Percentiles rank a stretch among this genome's conserved stretches.
phyloP scores from a whole-genome alignment of 2,113 vertebrate genomes.

The Erpornis zantholeuca region DNA sequence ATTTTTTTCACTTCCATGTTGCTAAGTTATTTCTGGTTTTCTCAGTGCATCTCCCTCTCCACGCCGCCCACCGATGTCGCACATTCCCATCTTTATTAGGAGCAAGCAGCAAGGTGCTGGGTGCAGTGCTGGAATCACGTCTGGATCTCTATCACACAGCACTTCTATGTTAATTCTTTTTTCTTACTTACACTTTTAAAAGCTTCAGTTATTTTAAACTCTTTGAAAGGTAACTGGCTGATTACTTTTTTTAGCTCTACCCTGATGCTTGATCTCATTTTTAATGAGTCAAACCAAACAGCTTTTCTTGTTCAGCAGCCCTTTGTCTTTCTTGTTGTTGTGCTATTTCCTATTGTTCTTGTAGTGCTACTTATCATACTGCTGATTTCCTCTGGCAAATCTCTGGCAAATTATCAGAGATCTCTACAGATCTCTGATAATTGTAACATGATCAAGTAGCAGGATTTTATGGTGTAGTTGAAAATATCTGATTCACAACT shows the following conservation, averaged over 20 bases:
- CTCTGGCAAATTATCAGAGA: too few species aligned
- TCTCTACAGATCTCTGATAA: neutral
- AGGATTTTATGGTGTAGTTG: neutral
- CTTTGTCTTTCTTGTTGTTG: neutral
- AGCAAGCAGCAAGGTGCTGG: neutral
- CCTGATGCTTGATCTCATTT: neutral
- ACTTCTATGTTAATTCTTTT: neutral
- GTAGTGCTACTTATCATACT: neutral
- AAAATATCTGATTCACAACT: neutral
- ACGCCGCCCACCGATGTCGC: fast-evolving
- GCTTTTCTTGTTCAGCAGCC: neutral
- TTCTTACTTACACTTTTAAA: neutral
- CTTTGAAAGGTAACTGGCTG: neutral
- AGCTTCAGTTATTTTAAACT: neutral
- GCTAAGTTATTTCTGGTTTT: neutral
- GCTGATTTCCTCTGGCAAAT: neutral
- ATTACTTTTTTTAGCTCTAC: neutral
- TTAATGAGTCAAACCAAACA: neutral
- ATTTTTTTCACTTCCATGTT: neutral
- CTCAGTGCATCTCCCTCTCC: neutral
- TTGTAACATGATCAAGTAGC: neutral
- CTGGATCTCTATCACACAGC: neutral
- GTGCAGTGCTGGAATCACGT: neutral
- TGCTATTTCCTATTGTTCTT: neutral
- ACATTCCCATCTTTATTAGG: neutral